A percentile compares a stretch with the other conserved stretches of the same genome.
Evolutionary conservation across 2,888 invertebrate species (phyloP).

Genomic region (Biston stratarius): DNA sequence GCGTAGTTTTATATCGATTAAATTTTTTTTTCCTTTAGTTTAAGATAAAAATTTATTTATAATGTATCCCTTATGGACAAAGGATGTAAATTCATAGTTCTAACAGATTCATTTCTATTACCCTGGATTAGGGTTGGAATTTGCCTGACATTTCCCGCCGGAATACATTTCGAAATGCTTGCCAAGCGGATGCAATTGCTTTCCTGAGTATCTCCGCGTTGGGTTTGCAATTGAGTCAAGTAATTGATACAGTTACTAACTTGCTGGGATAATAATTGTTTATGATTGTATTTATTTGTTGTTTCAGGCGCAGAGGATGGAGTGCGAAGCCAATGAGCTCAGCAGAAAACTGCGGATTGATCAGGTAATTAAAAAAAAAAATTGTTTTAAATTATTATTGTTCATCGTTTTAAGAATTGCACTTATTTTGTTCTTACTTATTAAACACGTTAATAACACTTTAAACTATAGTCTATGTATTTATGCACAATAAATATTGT

Average conservation of each 20-base stretch:
- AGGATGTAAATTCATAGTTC: conserved; percentile 9
- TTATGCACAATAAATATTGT: too few species aligned
- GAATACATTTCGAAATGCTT: conserved; percentile 48
- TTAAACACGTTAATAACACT: too few species aligned
- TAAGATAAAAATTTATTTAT: conserved; percentile 29
- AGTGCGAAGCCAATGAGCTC: conserved; percentile 75
- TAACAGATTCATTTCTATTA: conserved; percentile 40
- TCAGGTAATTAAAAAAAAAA: conserved; percentile 69
- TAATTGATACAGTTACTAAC: not conserved
- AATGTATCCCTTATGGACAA: conserved; percentile 12
- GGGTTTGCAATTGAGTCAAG: conserved; percentile 42
- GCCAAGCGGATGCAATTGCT: conserved; percentile 67
- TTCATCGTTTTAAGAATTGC: not conserved
- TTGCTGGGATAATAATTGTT: not conserved
- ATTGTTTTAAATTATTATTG: not conserved
- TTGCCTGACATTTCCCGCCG: conserved; percentile 32
- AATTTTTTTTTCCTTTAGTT: conserved; percentile 13
- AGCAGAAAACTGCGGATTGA: conserved; percentile 80
- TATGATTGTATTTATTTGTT: conserved; percentile 32
- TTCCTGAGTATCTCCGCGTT: conserved; percentile 65
- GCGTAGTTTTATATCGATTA: conserved; percentile 11
- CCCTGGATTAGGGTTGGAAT: conserved; percentile 45
- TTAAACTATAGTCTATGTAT: too few species aligned
- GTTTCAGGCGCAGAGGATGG: conserved; percentile 83
- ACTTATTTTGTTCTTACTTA: too few species aligned